Percentiles rank a stretch among this genome's conserved stretches.
These are phyloP conservation scores for Salvelinus namaycush DNA, from an alignment of 2,113 vertebrate species.

Conservation along the genomic window DNA sequence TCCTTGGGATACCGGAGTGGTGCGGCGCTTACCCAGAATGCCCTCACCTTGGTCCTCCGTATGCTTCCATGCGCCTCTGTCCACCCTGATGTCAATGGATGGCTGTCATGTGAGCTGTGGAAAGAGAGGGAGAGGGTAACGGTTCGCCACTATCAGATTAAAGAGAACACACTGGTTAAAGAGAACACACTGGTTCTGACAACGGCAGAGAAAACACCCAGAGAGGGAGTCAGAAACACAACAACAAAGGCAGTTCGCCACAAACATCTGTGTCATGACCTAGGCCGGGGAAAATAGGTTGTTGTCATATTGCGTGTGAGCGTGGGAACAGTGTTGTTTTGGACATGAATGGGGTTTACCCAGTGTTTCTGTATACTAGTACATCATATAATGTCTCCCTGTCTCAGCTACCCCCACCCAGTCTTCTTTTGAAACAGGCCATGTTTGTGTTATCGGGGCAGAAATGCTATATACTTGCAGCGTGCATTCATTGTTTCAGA, in stretches of 20 bases:
- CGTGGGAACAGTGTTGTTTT: neutral
- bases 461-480: neutral
- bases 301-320: conserved; percentile 22
- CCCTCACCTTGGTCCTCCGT: conserved; percentile 18
- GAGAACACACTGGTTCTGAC: no score
- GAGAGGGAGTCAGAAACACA: no score
- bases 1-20: neutral
- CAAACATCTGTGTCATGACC: neutral
- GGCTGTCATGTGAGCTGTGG: neutral
- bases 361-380: no score
- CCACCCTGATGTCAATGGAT: conserved; percentile 18
- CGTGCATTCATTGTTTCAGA: conserved; percentile 15
- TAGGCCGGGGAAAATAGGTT: conserved; percentile 10
- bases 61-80: neutral
- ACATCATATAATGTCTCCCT: neutral
- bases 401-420: neutral
- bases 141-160: neutral
- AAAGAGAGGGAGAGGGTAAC: neutral
- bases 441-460: neutral
- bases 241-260: neutral
- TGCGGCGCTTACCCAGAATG: neutral
- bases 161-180: no score
- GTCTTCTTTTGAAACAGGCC: neutral
- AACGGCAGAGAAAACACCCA: no score
- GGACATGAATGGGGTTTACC: no score